These are phyloP conservation scores for Marmota flaviventris DNA, from an alignment of 2,113 vertebrate species.

Conservation along the genomic window DNA sequence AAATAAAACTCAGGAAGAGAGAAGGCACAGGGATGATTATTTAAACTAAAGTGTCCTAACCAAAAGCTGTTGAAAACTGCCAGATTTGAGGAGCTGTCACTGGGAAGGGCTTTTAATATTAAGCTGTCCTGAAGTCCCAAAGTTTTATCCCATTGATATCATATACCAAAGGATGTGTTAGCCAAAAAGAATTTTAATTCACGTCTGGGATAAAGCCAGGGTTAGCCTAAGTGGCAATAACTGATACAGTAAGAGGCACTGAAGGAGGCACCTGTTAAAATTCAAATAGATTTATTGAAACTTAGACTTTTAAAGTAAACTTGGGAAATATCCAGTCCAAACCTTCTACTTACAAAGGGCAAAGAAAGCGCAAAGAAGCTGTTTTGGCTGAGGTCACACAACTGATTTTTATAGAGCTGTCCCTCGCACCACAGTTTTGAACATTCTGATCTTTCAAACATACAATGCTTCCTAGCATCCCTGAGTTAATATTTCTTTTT, in stretches of 20 bases:
- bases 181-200: neutral
- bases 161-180: neutral
- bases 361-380: constrained; percentile 2
- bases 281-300: neutral
- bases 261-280: neutral
- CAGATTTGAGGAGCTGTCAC: neutral
- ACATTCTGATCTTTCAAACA: neutral
- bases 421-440: neutral
- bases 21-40: neutral
- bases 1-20: neutral
- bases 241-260: neutral
- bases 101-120: neutral
- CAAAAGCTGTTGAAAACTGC: neutral
- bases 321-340: neutral
- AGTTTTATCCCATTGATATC: neutral
- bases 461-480: neutral
- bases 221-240: neutral
- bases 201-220: neutral
- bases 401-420: neutral
- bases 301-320: constrained; percentile 19
- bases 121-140: neutral
- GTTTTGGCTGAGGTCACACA: neutral
- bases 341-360: constrained; percentile 2
- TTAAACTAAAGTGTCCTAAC: neutral
- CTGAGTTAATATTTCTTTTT: neutral